Conservation (phyloP, 2,797 vertebrate genomes). For the Ceryle rudis region DNA sequence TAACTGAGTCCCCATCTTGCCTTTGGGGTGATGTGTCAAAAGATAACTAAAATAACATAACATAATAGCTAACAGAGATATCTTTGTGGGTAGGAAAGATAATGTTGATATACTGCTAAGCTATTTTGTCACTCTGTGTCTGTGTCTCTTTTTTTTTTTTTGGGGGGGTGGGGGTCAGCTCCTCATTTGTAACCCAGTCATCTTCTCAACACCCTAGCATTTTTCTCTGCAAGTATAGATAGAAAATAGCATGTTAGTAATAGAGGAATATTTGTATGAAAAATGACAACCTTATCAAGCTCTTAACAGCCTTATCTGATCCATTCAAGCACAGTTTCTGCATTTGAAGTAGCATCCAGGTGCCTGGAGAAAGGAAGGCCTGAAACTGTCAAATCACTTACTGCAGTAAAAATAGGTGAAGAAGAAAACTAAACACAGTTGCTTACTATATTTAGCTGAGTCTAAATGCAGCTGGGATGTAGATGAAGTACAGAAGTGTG, state of each 20-base stretch:
- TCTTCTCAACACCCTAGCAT: neutral
- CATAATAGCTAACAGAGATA: neutral
- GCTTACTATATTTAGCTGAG: neutral
- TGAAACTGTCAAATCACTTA: conserved; percentile 1
- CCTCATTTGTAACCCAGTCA: neutral
- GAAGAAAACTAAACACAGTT: neutral
- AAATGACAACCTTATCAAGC: conserved; percentile 6
- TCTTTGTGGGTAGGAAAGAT: neutral
- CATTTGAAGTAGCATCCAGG: conserved; percentile 7
- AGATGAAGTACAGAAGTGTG: neutral
- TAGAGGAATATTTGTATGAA: conserved; percentile 32
- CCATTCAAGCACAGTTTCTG: neutral
- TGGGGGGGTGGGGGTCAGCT: neutral
- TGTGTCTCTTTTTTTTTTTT: neutral
- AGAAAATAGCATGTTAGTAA: neutral
- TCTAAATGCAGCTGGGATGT: neutral
- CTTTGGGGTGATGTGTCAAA: neutral
- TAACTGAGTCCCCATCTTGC: neutral
- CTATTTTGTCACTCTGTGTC: neutral
- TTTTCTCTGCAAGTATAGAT: neutral
- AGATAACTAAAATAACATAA: neutral
- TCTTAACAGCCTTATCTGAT: neutral
- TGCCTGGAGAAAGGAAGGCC: neutral
- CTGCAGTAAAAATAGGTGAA: conserved; percentile 14
- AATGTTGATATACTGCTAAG: neutral